phyloP scores from a whole-genome alignment of 2,797 vertebrate genomes.

The Cossypha caffra region DNA sequence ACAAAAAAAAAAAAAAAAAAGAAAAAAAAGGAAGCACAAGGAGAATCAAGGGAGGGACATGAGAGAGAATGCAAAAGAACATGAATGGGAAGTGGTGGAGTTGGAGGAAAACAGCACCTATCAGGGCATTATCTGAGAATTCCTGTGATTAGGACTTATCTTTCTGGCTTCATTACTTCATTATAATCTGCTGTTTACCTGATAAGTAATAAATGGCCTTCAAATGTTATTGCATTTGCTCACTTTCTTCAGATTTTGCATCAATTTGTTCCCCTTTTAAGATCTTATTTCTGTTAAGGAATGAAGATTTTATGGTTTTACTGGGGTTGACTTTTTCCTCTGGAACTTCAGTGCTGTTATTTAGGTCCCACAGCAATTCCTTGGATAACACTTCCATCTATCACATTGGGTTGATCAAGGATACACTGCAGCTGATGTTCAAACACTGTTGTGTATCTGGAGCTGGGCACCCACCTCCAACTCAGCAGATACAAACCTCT shows the following conservation, averaged over 20 bases:
- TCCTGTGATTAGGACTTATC: not conserved
- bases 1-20: not conserved
- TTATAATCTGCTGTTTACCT: not conserved
- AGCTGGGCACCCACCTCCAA: not conserved
- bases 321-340: not conserved
- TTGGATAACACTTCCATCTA: not conserved
- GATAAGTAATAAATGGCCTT: slow-evolving; percentile 1
- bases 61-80: not conserved
- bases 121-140: not conserved
- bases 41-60: not conserved
- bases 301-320: not conserved
- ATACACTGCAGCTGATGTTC: not conserved
- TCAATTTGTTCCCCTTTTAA: not conserved
- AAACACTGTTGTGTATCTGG: not conserved
- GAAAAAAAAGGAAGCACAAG: not conserved
- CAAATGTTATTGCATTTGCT: not conserved
- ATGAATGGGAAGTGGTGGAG: not conserved
- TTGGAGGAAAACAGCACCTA: not conserved
- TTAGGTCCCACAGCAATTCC: not conserved
- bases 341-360: not conserved
- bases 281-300: not conserved
- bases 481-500: not conserved
- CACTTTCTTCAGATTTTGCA: not conserved
- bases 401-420: not conserved
- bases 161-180: not conserved